These are phyloP conservation scores for Platypus cylindrus DNA, from an alignment of 2,888 invertebrate species.

Conservation along the genomic window DNA sequence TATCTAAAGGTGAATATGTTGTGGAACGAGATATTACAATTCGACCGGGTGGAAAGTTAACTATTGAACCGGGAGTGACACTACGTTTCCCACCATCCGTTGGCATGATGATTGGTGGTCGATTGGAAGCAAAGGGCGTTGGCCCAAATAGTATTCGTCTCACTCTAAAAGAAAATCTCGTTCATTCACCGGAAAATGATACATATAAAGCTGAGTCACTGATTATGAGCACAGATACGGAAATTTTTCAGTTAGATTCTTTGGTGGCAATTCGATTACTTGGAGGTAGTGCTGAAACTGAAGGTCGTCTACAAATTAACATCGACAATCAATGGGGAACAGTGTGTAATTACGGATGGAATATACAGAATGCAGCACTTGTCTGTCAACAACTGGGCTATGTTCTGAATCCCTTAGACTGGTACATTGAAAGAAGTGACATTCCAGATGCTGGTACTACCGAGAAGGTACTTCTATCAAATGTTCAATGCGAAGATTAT, in stretches of 20 bases:
- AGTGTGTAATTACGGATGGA: slow-evolving; percentile 95
- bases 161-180: slow-evolving; percentile 64
- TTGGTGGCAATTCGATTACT: slow-evolving; percentile 63
- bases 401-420: slow-evolving; percentile 83
- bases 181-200: slow-evolving; percentile 50
- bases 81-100: slow-evolving; percentile 84
- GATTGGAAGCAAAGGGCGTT: slow-evolving; percentile 69
- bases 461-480: slow-evolving; percentile 67
- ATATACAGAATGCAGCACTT: slow-evolving; percentile 76
- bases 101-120: slow-evolving; percentile 93
- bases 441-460: slow-evolving; percentile 66
- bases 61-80: slow-evolving; percentile 77
- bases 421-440: slow-evolving; percentile 72
- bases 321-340: slow-evolving; percentile 90
- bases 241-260: slow-evolving; percentile 48
- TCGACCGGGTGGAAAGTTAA: slow-evolving; percentile 81
- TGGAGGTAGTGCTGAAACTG: slow-evolving; percentile 66
- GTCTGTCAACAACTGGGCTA: slow-evolving; percentile 92
- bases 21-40: slow-evolving; percentile 92
- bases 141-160: slow-evolving; percentile 68
- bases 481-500: slow-evolving; percentile 81
- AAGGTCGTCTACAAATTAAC: slow-evolving; percentile 79
- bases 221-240: slow-evolving; percentile 38
- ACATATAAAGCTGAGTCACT: slow-evolving; percentile 42
- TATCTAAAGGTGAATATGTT: slow-evolving; percentile 74